These are phyloP conservation scores for Cryptoleucopteryx plumbea DNA, from an alignment of 2,113 vertebrate genomes.

Conservation along the genomic window DNA sequence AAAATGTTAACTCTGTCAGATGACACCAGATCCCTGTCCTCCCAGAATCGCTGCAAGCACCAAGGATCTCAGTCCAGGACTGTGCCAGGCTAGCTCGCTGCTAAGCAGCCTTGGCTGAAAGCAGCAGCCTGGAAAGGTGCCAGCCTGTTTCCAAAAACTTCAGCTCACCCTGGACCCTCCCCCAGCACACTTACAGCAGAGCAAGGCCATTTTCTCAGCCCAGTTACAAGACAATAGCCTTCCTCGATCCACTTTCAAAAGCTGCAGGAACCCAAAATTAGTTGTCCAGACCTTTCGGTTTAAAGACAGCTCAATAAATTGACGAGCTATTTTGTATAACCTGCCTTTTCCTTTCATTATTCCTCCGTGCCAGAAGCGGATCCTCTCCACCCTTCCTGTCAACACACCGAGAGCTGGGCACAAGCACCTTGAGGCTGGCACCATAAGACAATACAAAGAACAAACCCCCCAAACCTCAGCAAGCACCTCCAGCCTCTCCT, in stretches of 20 bases:
- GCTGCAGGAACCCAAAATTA: neutral
- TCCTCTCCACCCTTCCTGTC: neutral
- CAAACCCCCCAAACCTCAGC: neutral
- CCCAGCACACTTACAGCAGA: fast-evolving
- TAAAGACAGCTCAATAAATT: neutral
- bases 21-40: fast-evolving
- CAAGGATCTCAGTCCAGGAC: neutral
- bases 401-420: neutral
- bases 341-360: neutral
- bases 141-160: neutral
- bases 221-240: neutral
- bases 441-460: neutral
- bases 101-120: neutral
- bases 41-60: neutral
- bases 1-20: fast-evolving
- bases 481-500: neutral
- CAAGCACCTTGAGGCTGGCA: neutral
- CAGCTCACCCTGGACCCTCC: neutral
- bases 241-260: neutral
- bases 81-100: neutral
- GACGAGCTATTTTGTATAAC: neutral
- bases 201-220: fast-evolving
- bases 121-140: neutral
- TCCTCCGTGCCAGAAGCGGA: neutral
- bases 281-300: neutral